Evolutionary conservation across 2,113 vertebrate genomes (phyloP), one percentile per base, ranked within the genome.

Genomic region (Pogona vitticeps): DNA sequence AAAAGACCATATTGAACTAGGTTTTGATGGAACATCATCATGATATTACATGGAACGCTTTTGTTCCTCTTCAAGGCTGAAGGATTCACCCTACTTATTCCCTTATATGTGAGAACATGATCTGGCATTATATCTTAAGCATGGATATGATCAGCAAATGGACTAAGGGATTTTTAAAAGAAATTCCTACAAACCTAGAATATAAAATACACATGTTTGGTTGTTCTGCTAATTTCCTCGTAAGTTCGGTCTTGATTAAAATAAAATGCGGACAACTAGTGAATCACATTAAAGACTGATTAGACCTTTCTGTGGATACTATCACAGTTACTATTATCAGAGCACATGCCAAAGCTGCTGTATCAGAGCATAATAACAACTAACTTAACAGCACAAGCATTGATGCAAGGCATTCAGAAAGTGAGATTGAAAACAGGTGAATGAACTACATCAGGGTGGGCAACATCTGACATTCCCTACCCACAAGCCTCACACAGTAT

Each of bases 221-320:
- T 75, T 40, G 26, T 78, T 38, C 20, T 33, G 20, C 58, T 40
- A 38, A 38, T 13, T 77, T 79, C 38, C 31, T 13, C 52, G 46
- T 20, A 75, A 14, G 70, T 21, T 63, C 71, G 78, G 73, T 80
- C 31, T 86, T 75, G 73, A 63, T 72, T 59, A 33, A 86, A 73
- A 73, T 61, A 36, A 59, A 70, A 61, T 17, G 7, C 72, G 31
- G 40, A 12, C 15, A 46, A 80, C 15, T 40, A 9, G 18, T 33
- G 18, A 73, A 1, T 59, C 23, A 40, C 21, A 20, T 63, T 73
- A 12, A 12, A 61, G 65, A 73, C 12, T 73, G 58, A 33, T 80
- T 58, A 46, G 18, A n/a, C n/a, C n/a, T n/a, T 72, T 18, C 21
- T 33, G 33, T 7, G 68, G 14, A 21, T 52, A 28, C 28, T 26